Percentiles rank a stretch among this genome's conserved stretches.
These are phyloP conservation scores for Pavo muticus DNA, from an alignment of 2,113 vertebrate species.

Conservation along the genomic window DNA sequence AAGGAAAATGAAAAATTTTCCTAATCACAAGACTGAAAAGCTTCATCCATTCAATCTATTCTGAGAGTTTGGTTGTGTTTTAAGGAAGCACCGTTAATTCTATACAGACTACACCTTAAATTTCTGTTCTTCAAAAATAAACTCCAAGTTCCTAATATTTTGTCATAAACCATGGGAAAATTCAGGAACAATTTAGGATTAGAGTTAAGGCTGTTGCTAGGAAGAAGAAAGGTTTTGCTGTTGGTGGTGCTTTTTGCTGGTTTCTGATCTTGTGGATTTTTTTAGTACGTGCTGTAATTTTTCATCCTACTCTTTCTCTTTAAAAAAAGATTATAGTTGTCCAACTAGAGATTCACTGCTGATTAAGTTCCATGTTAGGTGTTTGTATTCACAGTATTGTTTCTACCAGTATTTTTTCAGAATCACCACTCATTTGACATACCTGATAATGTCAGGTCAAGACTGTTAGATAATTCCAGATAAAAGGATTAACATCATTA, in stretches of 20 bases:
- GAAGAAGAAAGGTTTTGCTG: not conserved
- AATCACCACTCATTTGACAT: not conserved
- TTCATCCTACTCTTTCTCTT: not conserved
- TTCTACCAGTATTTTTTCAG: not conserved
- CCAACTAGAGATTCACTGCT: not conserved
- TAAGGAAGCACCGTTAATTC: not conserved
- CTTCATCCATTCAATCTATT: not conserved
- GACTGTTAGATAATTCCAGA: not conserved
- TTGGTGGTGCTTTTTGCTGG: accelerated
- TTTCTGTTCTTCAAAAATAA: not conserved
- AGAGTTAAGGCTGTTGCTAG: not conserved
- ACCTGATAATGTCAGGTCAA: not conserved
- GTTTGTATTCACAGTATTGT: not conserved
- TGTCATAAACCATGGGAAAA: not conserved
- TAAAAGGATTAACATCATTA: not conserved
- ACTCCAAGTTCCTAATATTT: not conserved
- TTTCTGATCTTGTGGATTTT: not conserved
- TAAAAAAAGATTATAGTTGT: not conserved
- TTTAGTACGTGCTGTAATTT: not conserved
- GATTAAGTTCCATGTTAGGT: not conserved
- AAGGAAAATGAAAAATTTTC: not conserved
- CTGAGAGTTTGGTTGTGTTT: not conserved
- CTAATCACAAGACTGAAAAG: not conserved
- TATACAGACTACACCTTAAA: not conserved
- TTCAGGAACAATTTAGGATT: not conserved